Evolutionary conservation across 2,113 vertebrate genomes (phyloP).

Genomic region (Heterocephalus glaber): DNA sequence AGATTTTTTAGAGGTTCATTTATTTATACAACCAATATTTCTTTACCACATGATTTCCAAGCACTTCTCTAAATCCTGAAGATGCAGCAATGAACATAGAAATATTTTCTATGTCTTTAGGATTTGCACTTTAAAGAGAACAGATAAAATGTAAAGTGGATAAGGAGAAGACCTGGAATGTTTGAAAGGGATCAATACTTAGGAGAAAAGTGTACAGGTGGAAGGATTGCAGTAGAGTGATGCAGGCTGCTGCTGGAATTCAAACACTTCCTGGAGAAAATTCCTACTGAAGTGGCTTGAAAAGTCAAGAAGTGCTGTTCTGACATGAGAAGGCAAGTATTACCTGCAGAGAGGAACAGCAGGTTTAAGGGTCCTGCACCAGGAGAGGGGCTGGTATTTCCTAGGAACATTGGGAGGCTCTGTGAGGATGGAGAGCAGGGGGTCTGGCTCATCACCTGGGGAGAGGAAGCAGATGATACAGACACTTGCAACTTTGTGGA

Average conservation of each 20-base stretch:
- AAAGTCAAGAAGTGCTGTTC: neutral
- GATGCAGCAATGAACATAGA: neutral
- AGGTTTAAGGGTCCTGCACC: neutral
- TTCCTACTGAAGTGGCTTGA: neutral
- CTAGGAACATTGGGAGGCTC: neutral
- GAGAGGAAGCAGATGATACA: neutral
- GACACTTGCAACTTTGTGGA: neutral
- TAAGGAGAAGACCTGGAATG: neutral
- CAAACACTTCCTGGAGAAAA: neutral
- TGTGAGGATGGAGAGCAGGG: accelerated
- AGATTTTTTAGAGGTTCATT: neutral
- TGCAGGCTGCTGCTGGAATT: neutral
- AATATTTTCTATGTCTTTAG: neutral
- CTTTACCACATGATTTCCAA: neutral
- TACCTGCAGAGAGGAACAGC: neutral
- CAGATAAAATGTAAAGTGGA: neutral
- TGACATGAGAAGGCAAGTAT: neutral
- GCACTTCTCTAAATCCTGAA: neutral
- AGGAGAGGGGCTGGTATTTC: neutral
- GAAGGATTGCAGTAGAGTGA: neutral
- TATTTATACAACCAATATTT: neutral
- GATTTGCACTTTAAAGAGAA: neutral
- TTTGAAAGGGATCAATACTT: neutral
- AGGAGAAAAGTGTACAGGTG: neutral
- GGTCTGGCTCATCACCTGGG: accelerated